These are phyloP conservation scores for Globicephala melas DNA, from an alignment of 2,113 vertebrate genomes.

Conservation along the genomic window DNA sequence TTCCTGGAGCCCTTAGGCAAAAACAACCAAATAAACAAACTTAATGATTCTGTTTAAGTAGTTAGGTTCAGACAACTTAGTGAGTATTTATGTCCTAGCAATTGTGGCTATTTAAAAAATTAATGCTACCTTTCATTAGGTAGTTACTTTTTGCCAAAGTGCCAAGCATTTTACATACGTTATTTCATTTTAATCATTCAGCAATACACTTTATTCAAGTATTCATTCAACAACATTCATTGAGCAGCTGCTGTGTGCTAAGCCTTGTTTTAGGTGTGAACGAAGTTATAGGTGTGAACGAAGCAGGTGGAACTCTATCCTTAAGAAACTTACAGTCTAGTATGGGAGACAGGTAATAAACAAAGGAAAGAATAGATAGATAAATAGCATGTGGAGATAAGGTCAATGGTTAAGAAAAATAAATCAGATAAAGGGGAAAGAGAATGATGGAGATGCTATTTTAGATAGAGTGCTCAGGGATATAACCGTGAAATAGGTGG, in stretches of 20 bases:
- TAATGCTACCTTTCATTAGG: background rate
- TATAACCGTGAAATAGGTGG: background rate
- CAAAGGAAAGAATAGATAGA: background rate
- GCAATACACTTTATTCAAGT: background rate
- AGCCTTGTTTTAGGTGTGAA: background rate
- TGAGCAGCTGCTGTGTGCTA: background rate
- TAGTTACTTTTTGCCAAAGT: background rate
- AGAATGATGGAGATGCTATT: background rate
- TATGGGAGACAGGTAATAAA: background rate
- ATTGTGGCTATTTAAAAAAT: background rate
- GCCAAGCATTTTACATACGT: background rate
- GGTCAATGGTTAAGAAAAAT: background rate
- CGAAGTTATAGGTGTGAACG: background rate
- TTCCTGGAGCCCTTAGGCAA: background rate
- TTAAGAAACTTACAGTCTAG: background rate
- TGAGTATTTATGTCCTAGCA: background rate
- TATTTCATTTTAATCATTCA: background rate
- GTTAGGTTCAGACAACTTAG: constrained; percentile 1
- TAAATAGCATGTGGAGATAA: background rate
- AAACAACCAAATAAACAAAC: background rate
- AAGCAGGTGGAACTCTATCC: background rate
- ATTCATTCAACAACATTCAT: background rate
- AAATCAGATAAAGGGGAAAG: background rate
- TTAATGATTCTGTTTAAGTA: constrained; percentile 4
- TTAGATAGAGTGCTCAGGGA: background rate